Evolutionary conservation across 2,113 vertebrate species (phyloP).

Genomic region (Leptosomus discolor): DNA sequence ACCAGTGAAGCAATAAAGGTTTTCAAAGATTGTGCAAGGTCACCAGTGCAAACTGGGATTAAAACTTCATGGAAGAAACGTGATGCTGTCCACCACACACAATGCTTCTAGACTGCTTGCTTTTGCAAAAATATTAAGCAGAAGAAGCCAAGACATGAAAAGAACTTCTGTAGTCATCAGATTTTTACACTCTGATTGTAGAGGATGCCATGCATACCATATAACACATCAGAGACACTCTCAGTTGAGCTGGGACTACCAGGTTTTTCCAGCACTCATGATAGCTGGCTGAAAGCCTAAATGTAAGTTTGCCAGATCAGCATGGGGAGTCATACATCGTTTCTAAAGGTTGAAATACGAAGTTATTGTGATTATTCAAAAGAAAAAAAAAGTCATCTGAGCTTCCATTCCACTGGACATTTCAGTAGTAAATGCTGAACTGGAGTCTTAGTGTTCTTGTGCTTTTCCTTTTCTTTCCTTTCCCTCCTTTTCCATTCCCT

Average conservation of each 20-base stretch:
- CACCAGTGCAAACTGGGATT: not conserved
- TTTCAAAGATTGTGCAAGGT: conserved; percentile 29
- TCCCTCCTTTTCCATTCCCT: not conserved
- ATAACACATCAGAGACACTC: not conserved
- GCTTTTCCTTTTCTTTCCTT: not conserved
- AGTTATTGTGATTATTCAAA: not conserved
- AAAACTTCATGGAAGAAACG: not conserved
- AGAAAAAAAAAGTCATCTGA: not conserved
- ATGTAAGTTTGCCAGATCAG: not conserved
- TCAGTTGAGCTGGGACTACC: not conserved
- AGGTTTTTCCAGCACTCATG: not conserved
- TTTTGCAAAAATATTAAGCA: not conserved
- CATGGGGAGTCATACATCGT: not conserved
- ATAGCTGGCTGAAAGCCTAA: not conserved
- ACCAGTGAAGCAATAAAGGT: not conserved
- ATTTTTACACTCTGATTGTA: not conserved
- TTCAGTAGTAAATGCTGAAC: not conserved
- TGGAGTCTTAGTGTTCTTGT: not conserved
- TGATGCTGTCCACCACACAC: not conserved
- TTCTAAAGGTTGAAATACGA: not conserved
- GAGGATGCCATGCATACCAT: not conserved
- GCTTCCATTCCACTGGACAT: not conserved
- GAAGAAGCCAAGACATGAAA: not conserved
- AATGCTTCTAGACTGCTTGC: not conserved
- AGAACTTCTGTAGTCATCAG: not conserved